Percentiles rank a stretch among this genome's conserved stretches.
Conservation (phyloP, 2,113 vertebrate genomes). For the Piprites chloris region DNA sequence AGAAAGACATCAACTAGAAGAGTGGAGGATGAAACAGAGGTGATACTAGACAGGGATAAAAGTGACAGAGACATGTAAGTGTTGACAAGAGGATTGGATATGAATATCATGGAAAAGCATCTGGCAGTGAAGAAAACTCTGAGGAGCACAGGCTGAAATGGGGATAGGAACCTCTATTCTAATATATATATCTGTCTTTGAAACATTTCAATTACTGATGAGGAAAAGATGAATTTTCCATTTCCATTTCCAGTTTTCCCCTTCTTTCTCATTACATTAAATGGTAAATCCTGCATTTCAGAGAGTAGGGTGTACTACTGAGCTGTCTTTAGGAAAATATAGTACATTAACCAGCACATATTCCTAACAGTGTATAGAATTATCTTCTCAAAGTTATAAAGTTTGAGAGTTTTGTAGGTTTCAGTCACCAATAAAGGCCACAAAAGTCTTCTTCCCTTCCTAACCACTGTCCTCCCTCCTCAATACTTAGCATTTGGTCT, state of each 20-base stretch:
- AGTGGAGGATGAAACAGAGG: not conserved
- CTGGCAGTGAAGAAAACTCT: not conserved
- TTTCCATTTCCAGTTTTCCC: constrained; percentile 54
- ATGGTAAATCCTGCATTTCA: constrained; percentile 67
- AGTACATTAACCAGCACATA: constrained; percentile 57
- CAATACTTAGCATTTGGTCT: constrained; percentile 67
- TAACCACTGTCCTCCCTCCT: not conserved
- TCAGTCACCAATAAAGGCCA: constrained; percentile 57
- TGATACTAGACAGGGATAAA: not conserved
- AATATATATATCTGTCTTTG: constrained; percentile 8
- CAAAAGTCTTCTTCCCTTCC: constrained; percentile 24
- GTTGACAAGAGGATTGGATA: not conserved
- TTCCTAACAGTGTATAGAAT: constrained; percentile 4
- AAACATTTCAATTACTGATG: constrained; percentile 63
- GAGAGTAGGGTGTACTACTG: constrained; percentile 22
- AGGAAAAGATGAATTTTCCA: constrained; percentile 64
- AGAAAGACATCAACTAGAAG: not conserved
- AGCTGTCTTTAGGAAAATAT: constrained; percentile 51
- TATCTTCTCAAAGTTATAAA: constrained; percentile 59
- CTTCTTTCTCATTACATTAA: constrained; percentile 73
- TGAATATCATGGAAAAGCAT: not conserved
- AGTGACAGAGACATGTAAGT: not conserved
- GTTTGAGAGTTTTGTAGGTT: constrained; percentile 62
- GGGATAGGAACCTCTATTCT: not conserved
- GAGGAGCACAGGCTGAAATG: not conserved